A percentile compares a stretch with the other conserved stretches of the same genome.
These are phyloP conservation scores for Chaenocephalus aceratus DNA, from an alignment of 2,113 vertebrate species.

Conservation along the genomic window DNA sequence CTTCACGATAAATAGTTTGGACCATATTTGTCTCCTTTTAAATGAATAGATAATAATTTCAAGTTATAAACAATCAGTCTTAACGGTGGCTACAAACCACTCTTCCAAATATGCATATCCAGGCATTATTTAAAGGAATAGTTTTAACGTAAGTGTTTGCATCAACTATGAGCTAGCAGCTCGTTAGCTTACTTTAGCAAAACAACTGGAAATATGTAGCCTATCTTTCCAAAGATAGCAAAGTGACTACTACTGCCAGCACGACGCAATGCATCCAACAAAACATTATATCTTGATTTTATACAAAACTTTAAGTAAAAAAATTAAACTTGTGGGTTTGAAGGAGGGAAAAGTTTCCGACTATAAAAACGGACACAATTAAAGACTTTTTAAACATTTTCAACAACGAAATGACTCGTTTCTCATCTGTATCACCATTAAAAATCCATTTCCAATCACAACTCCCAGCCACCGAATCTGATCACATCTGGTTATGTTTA, in stretches of 20 bases:
- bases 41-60: too few species aligned
- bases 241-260: background rate
- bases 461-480: background rate
- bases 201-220: background rate
- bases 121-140: background rate
- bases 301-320: background rate
- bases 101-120: background rate
- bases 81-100: background rate
- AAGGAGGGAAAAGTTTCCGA: too few species aligned
- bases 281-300: background rate
- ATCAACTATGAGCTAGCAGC: background rate
- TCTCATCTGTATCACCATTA: background rate
- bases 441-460: background rate
- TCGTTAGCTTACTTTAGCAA: background rate
- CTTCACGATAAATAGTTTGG: background rate
- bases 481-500: constrained; percentile 6
- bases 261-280: background rate
- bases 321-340: background rate
- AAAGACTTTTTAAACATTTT: too few species aligned
- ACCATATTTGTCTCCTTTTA: too few species aligned
- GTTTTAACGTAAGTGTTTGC: background rate
- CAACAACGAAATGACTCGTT: too few species aligned
- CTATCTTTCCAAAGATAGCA: background rate
- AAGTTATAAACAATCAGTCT: too few species aligned
- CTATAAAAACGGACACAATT: too few species aligned